Evolutionary conservation across 2,113 vertebrate species (phyloP), one percentile per base, ranked within the genome.

Genomic region (Passer montanus): DNA sequence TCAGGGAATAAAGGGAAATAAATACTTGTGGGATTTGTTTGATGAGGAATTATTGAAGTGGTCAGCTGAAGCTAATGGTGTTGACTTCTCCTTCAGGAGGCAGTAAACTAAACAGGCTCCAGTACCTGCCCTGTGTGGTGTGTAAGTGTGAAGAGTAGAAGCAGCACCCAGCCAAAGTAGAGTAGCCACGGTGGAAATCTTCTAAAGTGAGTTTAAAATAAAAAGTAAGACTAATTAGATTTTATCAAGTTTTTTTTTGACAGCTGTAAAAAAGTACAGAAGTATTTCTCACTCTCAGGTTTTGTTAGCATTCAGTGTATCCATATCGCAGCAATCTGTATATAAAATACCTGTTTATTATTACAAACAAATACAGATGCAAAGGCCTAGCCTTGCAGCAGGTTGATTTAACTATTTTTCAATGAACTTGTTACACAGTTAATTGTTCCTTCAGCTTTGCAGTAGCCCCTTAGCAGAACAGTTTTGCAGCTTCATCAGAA

Each of bases 81-180:
- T 39, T 50, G 56, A n/a, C 33, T 72, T 89, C 56, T 59, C 64
- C 2, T 67, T 44, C 33, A 44, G 78, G n/a, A 79, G 84, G 50
- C 39, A 55, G 27, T 15, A 52, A 81, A 60, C 30, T 21, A 41
- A 52, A 27, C 53, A 23, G 33, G 43, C 41, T 37, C 59, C 3
- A 0, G n/a, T 50, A 7, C 33, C 16, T 15, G 11, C 30, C 44
- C 49, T 33, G 28, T 5, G 33, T 22, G 31, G 22, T 16, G 5
- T 0, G 3, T 2, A 49, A 47, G 0, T 10, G 62, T 28, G 63
- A 75, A 26, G 47, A 47, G 24, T 7, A 28, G 39, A 39, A 52
- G 68, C 64, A 20, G 33, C 8, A 37, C 7, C 13, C 31, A 9
- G 10, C 39, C 67, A 23, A 3, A 0, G 31, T 0, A 9, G 14